phyloP scores from a whole-genome alignment of 92 coral and sea anemone genomes.

The Parazoanthus swiftii region DNA sequence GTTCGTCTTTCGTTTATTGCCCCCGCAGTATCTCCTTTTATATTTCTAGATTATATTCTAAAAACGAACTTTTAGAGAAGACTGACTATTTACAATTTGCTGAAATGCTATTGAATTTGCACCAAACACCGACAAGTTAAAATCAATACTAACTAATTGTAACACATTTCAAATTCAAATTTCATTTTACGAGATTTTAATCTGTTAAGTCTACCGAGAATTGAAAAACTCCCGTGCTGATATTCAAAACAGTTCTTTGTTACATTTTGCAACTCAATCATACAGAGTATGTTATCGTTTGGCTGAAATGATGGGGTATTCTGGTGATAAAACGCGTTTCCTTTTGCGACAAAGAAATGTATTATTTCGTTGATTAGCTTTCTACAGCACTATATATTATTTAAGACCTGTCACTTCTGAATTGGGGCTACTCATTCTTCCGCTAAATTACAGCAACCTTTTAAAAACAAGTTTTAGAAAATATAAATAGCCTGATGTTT shows the following conservation, averaged over 20 bases:
- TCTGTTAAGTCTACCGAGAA: background rate
- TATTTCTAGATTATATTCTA: background rate
- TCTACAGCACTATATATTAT: background rate
- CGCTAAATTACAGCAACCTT: slow-evolving; percentile 10
- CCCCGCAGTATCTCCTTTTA: background rate
- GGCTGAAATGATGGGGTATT: background rate
- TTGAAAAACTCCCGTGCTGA: slow-evolving; percentile 8
- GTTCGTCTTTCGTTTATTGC: background rate
- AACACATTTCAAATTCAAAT: slow-evolving; percentile 14
- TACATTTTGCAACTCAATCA: slow-evolving; percentile 7
- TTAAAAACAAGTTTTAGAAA: slow-evolving; percentile 22
- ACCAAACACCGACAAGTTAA: too few relatives aligned
- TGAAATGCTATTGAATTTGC: background rate
- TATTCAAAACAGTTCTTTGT: slow-evolving; percentile 17
- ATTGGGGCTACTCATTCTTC: background rate
- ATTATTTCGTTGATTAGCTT: background rate
- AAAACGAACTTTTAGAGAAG: background rate
- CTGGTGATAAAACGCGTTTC: background rate
- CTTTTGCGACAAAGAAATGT: background rate
- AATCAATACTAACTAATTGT: background rate
- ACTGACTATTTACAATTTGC: background rate
- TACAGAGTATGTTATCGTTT: background rate
- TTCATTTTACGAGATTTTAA: background rate
- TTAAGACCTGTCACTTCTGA: background rate
- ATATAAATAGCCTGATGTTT: slow-evolving; percentile 3